These are phyloP conservation scores for Orthonyx spaldingii DNA, from an alignment of 2,113 vertebrate genomes.

Conservation along the genomic window DNA sequence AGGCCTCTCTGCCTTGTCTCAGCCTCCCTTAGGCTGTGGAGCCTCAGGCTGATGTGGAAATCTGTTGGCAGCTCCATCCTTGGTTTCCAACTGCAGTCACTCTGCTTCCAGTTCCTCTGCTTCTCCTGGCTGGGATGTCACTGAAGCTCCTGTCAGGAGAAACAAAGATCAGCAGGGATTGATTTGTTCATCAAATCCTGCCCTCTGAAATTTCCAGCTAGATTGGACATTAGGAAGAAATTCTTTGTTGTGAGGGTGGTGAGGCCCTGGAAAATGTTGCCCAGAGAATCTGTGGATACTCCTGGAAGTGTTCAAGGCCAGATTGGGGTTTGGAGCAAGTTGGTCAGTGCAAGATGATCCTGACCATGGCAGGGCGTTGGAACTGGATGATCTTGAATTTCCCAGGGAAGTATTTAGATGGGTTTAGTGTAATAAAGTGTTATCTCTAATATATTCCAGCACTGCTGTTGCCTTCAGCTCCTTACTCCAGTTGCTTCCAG, in stretches of 20 bases:
- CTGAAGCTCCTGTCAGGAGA: background rate
- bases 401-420: background rate
- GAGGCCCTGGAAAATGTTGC: background rate
- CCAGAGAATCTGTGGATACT: background rate
- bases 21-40: background rate
- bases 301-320: background rate
- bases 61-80: background rate
- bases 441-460: background rate
- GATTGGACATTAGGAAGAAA: background rate
- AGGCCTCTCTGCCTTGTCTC: background rate
- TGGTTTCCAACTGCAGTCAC: background rate
- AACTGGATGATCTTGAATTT: background rate
- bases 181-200: background rate
- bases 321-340: background rate
- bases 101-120: background rate
- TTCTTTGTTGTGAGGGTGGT: background rate
- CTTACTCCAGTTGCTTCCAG: background rate
- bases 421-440: background rate
- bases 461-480: background rate
- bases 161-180: background rate
- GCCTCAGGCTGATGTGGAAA: background rate
- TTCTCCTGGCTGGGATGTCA: background rate
- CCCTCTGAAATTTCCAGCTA: background rate
- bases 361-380: background rate
- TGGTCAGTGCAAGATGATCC: background rate